These are phyloP conservation scores for Carettochelys insculpta DNA, from an alignment of 2,113 vertebrate species.

Conservation along the genomic window DNA sequence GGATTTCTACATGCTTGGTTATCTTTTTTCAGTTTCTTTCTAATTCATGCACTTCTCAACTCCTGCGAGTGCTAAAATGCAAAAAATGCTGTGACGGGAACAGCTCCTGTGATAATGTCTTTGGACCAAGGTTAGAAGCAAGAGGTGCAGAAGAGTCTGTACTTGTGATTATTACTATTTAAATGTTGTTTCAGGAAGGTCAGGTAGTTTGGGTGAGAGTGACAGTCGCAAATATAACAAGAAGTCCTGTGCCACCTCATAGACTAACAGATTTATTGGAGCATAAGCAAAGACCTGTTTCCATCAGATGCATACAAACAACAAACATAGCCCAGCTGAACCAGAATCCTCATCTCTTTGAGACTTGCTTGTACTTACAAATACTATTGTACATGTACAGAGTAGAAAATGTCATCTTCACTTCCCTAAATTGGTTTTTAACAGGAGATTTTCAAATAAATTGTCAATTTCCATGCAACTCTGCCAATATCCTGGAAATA, in stretches of 20 bases:
- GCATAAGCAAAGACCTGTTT: too few species aligned
- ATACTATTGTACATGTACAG: not conserved
- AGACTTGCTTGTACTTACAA: not conserved
- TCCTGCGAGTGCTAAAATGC: not conserved
- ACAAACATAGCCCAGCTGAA: not conserved
- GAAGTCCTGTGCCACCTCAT: too few species aligned
- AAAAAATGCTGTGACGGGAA: not conserved
- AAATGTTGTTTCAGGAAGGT: not conserved
- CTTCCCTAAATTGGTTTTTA: not conserved
- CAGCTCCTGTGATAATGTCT: not conserved
- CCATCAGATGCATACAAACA: too few species aligned
- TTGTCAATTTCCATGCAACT: not conserved
- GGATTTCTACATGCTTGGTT: not conserved
- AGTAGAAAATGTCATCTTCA: not conserved
- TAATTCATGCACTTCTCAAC: not conserved
- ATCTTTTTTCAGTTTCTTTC: not conserved
- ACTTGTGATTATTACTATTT: not conserved
- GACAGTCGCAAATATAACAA: too few species aligned
- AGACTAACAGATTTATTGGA: too few species aligned
- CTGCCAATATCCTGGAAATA: not conserved
- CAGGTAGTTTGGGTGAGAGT: not conserved
- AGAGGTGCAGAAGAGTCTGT: fast-evolving
- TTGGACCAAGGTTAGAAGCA: not conserved
- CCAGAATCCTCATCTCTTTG: not conserved
- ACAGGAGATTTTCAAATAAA: not conserved